Evolutionary conservation across 2,797 vertebrate species (phyloP).

Genomic region (Sciurus carolinensis): DNA sequence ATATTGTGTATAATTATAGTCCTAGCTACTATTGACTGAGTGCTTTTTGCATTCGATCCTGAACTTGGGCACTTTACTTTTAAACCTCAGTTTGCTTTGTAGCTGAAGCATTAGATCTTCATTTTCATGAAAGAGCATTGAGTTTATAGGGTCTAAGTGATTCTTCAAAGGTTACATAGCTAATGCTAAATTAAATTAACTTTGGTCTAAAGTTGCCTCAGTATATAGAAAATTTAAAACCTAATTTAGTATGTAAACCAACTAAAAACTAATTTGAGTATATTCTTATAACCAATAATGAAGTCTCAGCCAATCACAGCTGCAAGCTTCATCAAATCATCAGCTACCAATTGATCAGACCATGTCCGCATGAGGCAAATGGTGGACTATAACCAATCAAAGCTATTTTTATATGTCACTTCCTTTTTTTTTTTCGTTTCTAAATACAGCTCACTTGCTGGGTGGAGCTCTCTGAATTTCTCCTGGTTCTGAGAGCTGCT

Average conservation of each 20-base stretch:
- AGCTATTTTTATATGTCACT: background rate
- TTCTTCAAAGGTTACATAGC: background rate
- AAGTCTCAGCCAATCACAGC: background rate
- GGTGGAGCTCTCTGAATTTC: background rate
- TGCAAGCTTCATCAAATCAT: background rate
- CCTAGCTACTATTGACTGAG: background rate
- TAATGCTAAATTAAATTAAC: slow-evolving; percentile 4
- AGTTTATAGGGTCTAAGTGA: background rate
- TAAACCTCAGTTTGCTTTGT: background rate
- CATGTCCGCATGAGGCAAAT: background rate
- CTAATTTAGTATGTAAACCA: background rate
- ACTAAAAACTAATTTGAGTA: background rate
- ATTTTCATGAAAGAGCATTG: slow-evolving; percentile 27
- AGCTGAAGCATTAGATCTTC: background rate
- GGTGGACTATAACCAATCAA: background rate
- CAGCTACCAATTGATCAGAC: background rate
- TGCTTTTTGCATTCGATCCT: slow-evolving; percentile 17
- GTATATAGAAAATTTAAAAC: background rate
- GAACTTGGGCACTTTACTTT: slow-evolving; percentile 3
- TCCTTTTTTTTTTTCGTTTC: background rate
- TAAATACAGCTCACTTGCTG: background rate
- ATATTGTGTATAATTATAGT: background rate
- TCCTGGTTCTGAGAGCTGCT: background rate
- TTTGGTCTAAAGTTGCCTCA: background rate
- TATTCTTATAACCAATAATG: background rate